These are phyloP conservation scores for Microcebus lehilahytsara DNA, from an alignment of 2,113 vertebrate species.

Conservation along the genomic window DNA sequence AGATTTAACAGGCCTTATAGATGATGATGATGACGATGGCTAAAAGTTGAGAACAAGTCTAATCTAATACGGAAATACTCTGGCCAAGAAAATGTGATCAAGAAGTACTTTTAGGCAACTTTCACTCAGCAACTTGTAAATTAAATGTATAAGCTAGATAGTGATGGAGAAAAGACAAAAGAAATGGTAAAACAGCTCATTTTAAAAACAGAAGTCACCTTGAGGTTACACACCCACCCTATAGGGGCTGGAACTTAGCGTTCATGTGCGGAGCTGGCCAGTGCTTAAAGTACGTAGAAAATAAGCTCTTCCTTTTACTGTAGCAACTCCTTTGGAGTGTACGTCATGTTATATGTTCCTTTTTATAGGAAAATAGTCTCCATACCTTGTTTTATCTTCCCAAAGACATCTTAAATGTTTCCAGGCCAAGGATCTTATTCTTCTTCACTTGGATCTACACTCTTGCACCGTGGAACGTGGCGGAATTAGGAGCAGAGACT, in stretches of 20 bases:
- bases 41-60: not conserved
- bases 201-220: not conserved
- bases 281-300: not conserved
- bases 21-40: not conserved
- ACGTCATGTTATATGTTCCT: not conserved
- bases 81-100: not conserved
- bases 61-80: not conserved
- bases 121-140: not conserved
- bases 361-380: not conserved
- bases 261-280: not conserved
- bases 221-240: not conserved
- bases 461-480: not conserved
- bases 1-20: not conserved
- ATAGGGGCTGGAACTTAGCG: not conserved
- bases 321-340: not conserved
- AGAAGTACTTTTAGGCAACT: not conserved
- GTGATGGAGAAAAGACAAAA: not conserved
- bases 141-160: not conserved
- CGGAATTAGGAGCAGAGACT: constrained; percentile 80
- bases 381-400: not conserved
- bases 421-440: not conserved
- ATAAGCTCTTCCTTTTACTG: not conserved
- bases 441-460: not conserved
- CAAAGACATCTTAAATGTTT: constrained; percentile 8
- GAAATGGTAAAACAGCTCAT: not conserved